Conservation (phyloP, 2,113 vertebrate genomes). For the Caloenas nicobarica region DNA sequence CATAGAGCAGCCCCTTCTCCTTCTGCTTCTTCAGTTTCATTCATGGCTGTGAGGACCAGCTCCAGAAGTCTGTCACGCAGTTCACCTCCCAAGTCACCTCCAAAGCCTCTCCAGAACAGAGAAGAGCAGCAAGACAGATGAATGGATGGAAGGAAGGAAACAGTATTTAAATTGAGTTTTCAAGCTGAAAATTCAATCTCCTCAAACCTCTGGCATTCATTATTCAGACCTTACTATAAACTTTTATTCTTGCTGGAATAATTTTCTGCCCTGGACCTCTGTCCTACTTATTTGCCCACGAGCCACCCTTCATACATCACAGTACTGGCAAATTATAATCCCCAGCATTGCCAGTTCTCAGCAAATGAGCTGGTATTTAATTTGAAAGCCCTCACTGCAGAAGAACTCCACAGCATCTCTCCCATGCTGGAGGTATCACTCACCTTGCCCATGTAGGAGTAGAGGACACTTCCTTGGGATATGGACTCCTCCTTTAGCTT, state of each 20-base stretch:
- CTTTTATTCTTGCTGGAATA: neutral
- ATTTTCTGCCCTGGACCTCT: neutral
- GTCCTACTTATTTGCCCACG: neutral
- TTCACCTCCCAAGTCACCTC: constrained; percentile 80
- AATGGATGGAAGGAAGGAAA: neutral
- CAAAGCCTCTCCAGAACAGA: constrained; percentile 75
- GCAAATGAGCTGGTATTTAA: neutral
- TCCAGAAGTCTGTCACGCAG: constrained; percentile 81
- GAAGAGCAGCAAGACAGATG: neutral
- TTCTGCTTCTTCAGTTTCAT: constrained; percentile 50
- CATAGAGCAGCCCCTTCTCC: constrained; percentile 80
- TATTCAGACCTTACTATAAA: neutral
- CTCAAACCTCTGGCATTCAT: neutral
- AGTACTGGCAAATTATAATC: neutral
- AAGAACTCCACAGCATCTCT: neutral
- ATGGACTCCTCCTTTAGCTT: constrained; percentile 71
- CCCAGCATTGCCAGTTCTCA: neutral
- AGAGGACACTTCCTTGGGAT: constrained; percentile 76
- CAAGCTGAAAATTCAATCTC: neutral
- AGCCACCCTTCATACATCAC: neutral
- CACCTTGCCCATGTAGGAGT: constrained; percentile 81
- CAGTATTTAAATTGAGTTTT: neutral
- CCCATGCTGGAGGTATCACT: neutral
- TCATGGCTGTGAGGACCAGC: too few species aligned
- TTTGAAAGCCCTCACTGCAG: neutral